These are phyloP conservation scores for Hyposoter didymator DNA, from an alignment of 2,888 invertebrate species.

Conservation along the genomic window DNA sequence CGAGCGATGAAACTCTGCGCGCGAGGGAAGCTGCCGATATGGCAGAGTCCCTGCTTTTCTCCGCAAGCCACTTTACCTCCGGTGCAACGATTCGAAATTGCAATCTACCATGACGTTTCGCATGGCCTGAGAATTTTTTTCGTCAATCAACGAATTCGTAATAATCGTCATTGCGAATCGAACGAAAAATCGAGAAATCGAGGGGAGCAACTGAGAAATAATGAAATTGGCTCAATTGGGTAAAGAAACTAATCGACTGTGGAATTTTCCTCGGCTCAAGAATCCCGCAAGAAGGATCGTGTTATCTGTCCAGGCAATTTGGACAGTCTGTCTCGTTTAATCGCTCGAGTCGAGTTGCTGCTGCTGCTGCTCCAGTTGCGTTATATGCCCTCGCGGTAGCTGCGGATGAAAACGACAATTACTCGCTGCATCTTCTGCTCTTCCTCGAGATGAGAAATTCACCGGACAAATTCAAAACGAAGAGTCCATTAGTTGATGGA, in stretches of 20 bases:
- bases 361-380: conserved; percentile 18
- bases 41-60: conserved; percentile 43
- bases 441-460: conserved; percentile 33
- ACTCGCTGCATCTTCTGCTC: background rate
- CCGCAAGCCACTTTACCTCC: conserved; percentile 52
- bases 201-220: too few species aligned
- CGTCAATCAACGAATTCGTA: too few species aligned
- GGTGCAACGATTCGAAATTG: conserved; percentile 35
- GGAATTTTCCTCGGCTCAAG: conserved; percentile 41
- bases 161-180: too few species aligned
- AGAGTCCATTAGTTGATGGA: conserved; percentile 50
- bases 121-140: background rate
- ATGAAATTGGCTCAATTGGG: too few species aligned
- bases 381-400: background rate
- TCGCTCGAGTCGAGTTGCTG: conserved; percentile 19
- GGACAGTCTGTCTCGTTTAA: conserved; percentile 34
- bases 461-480: conserved; percentile 47
- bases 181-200: too few species aligned
- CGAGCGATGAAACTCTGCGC: conserved; percentile 52
- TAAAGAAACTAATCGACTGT: too few species aligned
- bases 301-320: conserved; percentile 55
- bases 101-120: conserved; percentile 13
- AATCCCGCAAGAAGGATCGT: conserved; percentile 5
- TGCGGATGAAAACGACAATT: conserved; percentile 31
- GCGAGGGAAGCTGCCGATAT: conserved; percentile 64